phyloP scores from a whole-genome alignment of 2,113 vertebrate genomes.

The Marmota flaviventris region DNA sequence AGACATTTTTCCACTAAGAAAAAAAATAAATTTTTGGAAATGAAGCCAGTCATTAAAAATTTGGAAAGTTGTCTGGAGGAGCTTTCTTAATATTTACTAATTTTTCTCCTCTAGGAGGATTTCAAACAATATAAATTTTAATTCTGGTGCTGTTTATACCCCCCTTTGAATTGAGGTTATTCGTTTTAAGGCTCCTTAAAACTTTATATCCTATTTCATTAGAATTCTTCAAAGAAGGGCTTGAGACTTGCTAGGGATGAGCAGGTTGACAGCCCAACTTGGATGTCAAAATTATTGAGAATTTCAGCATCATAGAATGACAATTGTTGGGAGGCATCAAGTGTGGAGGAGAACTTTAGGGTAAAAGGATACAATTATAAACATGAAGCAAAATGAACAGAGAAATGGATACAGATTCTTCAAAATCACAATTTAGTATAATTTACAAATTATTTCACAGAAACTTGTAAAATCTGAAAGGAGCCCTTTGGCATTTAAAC shows the following conservation, averaged over 20 bases:
- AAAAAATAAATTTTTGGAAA: slow-evolving; percentile 80
- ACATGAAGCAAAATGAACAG: not conserved
- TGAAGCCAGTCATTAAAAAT: slow-evolving; percentile 24
- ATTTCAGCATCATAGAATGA: not conserved
- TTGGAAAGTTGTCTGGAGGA: not conserved
- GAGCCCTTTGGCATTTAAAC: not conserved
- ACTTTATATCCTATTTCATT: not conserved
- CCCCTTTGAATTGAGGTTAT: not conserved
- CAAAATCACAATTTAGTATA: not conserved
- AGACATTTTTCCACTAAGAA: slow-evolving; percentile 31
- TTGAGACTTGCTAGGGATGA: not conserved
- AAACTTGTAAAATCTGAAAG: not conserved
- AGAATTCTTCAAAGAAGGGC: not conserved
- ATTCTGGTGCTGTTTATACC: not conserved
- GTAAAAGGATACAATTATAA: not conserved
- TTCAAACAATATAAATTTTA: not conserved
- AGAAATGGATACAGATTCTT: not conserved
- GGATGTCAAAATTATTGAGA: not conserved
- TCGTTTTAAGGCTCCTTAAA: not conserved
- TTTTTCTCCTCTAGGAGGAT: not conserved
- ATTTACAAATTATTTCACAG: not conserved
- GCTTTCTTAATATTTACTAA: not conserved
- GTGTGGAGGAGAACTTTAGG: not conserved
- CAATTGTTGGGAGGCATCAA: not conserved
- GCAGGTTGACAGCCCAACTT: not conserved